Evolutionary conservation across 2,888 invertebrate species (phyloP).

Genomic region (Chouioia cunea): DNA sequence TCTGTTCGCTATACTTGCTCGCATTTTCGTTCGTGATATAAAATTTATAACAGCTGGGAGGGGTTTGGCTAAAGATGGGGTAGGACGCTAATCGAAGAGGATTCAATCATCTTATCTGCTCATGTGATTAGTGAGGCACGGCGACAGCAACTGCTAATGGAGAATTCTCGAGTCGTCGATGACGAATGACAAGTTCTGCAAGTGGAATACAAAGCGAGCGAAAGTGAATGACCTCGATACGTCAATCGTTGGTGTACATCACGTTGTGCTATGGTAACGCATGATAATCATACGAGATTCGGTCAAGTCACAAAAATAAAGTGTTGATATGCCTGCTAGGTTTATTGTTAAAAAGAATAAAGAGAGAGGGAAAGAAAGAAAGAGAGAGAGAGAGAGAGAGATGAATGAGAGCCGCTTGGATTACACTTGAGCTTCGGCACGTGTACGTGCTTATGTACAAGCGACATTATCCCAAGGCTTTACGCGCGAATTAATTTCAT

Average conservation of each 20-base stretch:
- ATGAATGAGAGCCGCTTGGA: background rate
- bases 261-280: constrained; percentile 19
- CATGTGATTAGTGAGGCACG: background rate
- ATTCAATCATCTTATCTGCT: background rate
- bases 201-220: constrained; percentile 34
- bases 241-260: constrained; percentile 37
- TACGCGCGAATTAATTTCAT: background rate
- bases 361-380: background rate
- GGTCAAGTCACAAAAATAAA: constrained; percentile 43
- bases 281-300: constrained; percentile 18
- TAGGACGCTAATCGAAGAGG: constrained; percentile 40
- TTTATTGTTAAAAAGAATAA: background rate
- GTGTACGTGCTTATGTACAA: background rate
- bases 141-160: background rate
- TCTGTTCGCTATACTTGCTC: too few species aligned
- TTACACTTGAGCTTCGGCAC: background rate
- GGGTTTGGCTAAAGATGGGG: too few species aligned
- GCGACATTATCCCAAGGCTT: constrained; percentile 6
- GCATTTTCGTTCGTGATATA: constrained; percentile 15
- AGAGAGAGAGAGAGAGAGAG: background rate
- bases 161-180: constrained; percentile 30
- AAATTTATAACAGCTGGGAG: constrained; percentile 33
- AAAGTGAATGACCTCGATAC: constrained; percentile 32
- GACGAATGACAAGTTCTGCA: constrained; percentile 21
- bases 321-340: constrained; percentile 18